Base-by-base conservation (phyloP, 1,140 invertebrate species). In the Bombus pascuorum region DNA sequence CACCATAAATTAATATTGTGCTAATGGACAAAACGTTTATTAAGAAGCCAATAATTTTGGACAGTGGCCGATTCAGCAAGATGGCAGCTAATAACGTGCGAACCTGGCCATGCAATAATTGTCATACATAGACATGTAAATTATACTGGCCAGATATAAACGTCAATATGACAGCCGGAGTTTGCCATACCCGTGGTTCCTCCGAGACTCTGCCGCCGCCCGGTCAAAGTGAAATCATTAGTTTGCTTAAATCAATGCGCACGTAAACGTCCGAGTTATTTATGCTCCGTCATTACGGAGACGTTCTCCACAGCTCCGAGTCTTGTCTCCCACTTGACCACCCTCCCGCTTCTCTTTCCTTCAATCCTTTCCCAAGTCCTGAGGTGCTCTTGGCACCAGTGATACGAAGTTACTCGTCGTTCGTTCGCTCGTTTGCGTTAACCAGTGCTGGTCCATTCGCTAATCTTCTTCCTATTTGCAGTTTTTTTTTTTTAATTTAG, bases 161-260 rank as follows among this genome's bases (percentile, higher is more conserved):
- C 91, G 95, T 95, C 94, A 95, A 95, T 94, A 94, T 93, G 93
- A 94, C 93, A 94, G 72, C 34, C 75, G 32, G 39, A 62, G 44
- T 32, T 81, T 53, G 80, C 75, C n/a, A 71, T n/a, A 83, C 59
- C 39, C 70, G 62, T 87, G 92, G 89, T 93, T 91, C 93, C 92
- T 92, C 90, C 88, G 47, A 53, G 47, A 53, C 47, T 53, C 47
- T 22, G 87, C 80, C 89, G 85, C 83, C 80, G 90, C 75, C 89
- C 91, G 93, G 93, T 94, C 95, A 95, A 95, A 95, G 95, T 95
- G 93, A 95, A 95, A 95, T 95, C 94, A 95, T 95, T 95, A 95
- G 94, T 95, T 95, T 95, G 94, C 94, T 95, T 95, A 94, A 95
- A 95, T 95, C 95, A 95, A 95, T 95, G 95, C 94, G 94, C 93